These are phyloP conservation scores for Epinotia demarniana DNA, from an alignment of 2,888 invertebrate genomes.

Conservation along the genomic window DNA sequence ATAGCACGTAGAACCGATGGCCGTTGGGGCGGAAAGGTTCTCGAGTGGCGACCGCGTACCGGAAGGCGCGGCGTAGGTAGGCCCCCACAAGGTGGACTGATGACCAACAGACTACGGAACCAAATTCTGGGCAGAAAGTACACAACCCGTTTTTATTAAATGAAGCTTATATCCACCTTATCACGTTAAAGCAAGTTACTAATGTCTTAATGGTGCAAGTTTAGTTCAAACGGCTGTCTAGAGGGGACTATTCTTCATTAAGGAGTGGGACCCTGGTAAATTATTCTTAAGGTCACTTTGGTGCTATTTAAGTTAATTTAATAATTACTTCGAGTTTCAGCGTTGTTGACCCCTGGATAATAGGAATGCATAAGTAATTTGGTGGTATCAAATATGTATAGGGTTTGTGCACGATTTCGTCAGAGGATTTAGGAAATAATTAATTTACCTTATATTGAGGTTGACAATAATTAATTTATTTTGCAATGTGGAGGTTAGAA, in stretches of 20 bases:
- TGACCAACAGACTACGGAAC: background rate
- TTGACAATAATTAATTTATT: too few species aligned
- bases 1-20: too few species aligned
- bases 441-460: too few species aligned
- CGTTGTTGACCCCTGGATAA: slow-evolving; percentile 32
- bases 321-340: slow-evolving; percentile 66
- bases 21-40: too few species aligned
- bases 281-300: slow-evolving; percentile 83
- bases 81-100: too few species aligned
- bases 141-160: slow-evolving; percentile 15
- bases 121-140: background rate
- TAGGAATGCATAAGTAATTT: slow-evolving; percentile 15
- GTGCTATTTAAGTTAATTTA: slow-evolving; percentile 81
- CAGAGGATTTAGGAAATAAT: too few species aligned
- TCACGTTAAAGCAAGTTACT: slow-evolving; percentile 58
- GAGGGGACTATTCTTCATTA: slow-evolving; percentile 82
- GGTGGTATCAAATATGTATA: slow-evolving; percentile 2
- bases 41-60: too few species aligned
- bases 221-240: slow-evolving; percentile 74
- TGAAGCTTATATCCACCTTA: slow-evolving; percentile 22
- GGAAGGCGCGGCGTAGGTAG: too few species aligned
- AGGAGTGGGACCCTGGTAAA: slow-evolving; percentile 71
- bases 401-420: background rate
- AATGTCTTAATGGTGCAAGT: slow-evolving; percentile 82
- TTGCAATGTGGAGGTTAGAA: too few species aligned